Percentiles rank a stretch among this genome's conserved stretches.
These are phyloP conservation scores for Darevskia nairensis DNA, from an alignment of 2,797 vertebrate species.

Conservation along the genomic window DNA sequence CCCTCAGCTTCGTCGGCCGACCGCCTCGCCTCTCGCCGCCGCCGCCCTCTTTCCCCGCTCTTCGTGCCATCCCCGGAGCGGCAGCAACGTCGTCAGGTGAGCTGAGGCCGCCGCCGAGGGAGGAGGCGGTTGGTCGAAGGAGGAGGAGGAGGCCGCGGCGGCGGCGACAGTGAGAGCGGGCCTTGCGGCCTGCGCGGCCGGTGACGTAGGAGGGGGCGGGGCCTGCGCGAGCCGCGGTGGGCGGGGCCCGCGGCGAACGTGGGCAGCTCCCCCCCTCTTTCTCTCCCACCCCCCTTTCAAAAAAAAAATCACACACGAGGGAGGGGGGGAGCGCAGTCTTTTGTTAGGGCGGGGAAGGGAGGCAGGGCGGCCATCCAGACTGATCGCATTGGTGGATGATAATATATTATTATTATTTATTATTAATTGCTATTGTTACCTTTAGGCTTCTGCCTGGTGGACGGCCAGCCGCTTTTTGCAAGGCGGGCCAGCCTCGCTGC, in stretches of 20 bases:
- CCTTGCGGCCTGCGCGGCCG: neutral
- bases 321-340: constrained; percentile 40
- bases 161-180: neutral
- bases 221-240: neutral
- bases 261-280: neutral
- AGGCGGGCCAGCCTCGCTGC: no score
- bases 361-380: no score
- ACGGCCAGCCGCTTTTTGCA: no score
- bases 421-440: no score
- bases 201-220: neutral
- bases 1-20: neutral
- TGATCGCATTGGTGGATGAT: no score
- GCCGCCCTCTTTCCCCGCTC: neutral
- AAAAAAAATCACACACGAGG: constrained; percentile 6
- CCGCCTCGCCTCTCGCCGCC: neutral
- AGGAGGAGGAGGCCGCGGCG: neutral
- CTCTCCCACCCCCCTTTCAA: no score
- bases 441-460: no score
- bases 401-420: no score
- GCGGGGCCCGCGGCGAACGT: neutral
- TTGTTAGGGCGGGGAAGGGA: constrained; percentile 46
- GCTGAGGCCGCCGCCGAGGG: neutral
- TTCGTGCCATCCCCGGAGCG: neutral
- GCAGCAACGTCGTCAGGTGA: constrained; percentile 7
- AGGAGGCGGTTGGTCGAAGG: neutral